Evolutionary conservation across 2,113 vertebrate genomes (phyloP).

Genomic region (Cynopterus brachyotis): DNA sequence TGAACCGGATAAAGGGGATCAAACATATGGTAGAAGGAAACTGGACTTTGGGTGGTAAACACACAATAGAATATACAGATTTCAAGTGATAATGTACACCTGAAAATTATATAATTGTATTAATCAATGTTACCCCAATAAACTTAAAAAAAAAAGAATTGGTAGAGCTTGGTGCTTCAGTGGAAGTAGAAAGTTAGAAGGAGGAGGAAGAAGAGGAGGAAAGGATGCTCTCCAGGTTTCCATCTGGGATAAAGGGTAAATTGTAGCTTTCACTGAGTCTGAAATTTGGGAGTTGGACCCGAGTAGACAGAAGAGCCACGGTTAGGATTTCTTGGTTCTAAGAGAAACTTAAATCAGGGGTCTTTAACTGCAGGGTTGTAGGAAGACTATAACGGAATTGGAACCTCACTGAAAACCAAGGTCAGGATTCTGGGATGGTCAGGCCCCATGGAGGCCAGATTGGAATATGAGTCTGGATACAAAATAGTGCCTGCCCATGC

Average conservation of each 20-base stretch:
- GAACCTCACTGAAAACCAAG: background rate
- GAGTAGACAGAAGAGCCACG: background rate
- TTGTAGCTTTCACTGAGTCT: background rate
- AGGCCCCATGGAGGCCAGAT: background rate
- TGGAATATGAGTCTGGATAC: background rate
- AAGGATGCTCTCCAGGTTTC: background rate
- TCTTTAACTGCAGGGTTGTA: background rate
- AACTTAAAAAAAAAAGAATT: background rate
- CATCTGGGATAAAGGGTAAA: background rate
- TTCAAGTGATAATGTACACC: no score
- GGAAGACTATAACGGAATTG: background rate
- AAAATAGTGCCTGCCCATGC: background rate
- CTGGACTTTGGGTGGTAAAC: no score
- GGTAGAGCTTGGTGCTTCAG: background rate
- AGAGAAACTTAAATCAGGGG: background rate
- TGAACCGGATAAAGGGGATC: no score
- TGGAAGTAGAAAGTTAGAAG: background rate
- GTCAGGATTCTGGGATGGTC: background rate
- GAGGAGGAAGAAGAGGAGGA: background rate
- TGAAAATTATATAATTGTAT: no score
- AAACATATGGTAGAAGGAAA: no score
- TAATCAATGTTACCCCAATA: no score
- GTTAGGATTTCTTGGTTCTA: background rate
- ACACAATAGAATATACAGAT: no score
- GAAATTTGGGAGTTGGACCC: background rate